Base-by-base conservation (phyloP, 2,797 vertebrate genomes). In the Trachurus trachurus region DNA sequence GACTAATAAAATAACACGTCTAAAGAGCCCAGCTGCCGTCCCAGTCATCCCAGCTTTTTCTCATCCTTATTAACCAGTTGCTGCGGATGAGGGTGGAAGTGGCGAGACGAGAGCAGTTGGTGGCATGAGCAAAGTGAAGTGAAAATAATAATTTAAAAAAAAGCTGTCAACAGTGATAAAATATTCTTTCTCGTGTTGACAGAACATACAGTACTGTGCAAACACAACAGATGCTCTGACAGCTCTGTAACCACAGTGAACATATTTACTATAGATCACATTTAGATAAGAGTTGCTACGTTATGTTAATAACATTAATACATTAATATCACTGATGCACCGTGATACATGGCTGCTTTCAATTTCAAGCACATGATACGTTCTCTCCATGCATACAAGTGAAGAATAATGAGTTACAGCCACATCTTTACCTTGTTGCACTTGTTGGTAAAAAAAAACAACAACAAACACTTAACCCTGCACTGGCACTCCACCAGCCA, bases 151-250 rank as follows among this genome's bases (percentile, higher is more conserved):
- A 31, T 5, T n/a, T n/a, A 22, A 40, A 22, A 22, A 72, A 49
- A 59, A 17, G n/a, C 39, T 71, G 42, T 69, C 66, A 57, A 72
- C 50, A 60, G 44, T 47, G 22, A 50, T n/a, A 21, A 37, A 68
- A 62, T 13, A 66, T 17, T 61, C 40, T n/a, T 66, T 69, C 19
- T 69, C 68, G 34, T 71, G 58, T 47, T 9, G 54, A 49, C 60
- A 42, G 47, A 17, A 70, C 66, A 69, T 17, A 22, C 50, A 26
- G 26, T 26, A 26, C 26, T 52, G 68, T 78, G 66, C 31, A 50
- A 76, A 54, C 61, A 22, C n/a, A 52, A 22, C 74, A 54, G 68
- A 76, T 45, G 77, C 56, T 66, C 21, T 17, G 5, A 65, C 75
- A 42, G 56, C 60, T 42, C 21, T n/a, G 26, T 79, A 65, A 65